These are phyloP conservation scores for Trichopoda pennipes DNA, from an alignment of 2,888 invertebrate species.

Conservation along the genomic window DNA sequence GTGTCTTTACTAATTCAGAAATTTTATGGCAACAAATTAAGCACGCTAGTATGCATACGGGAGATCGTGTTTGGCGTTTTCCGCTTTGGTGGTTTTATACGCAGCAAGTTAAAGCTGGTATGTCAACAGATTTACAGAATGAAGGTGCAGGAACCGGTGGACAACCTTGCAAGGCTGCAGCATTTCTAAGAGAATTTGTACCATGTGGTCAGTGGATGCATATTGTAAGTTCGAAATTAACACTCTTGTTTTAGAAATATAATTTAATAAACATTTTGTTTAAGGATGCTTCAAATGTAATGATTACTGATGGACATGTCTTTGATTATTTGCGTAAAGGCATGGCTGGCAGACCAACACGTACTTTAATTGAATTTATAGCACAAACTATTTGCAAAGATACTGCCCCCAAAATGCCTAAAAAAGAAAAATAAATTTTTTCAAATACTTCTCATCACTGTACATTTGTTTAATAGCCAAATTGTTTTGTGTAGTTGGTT, in stretches of 20 bases:
- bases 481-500: conserved; percentile 54
- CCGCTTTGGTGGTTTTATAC: conserved; percentile 90
- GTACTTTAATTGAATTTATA: conserved; percentile 88
- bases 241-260: neutral
- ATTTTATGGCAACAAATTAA: conserved; percentile 86
- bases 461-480: conserved; percentile 22
- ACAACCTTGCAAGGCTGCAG: conserved; percentile 88
- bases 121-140: conserved; percentile 82
- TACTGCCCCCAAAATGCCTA: conserved; percentile 75
- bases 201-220: conserved; percentile 89
- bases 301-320: conserved; percentile 85
- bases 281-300: conserved; percentile 87
- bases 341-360: conserved; percentile 89
- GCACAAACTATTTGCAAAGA: conserved; percentile 82
- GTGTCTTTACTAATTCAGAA: conserved; percentile 87
- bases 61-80: conserved; percentile 91
- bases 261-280: conserved; percentile 1
- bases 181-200: conserved; percentile 87
- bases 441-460: neutral
- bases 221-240: conserved; percentile 81
- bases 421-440: conserved; percentile 48
- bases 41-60: conserved; percentile 86
- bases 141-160: conserved; percentile 82
- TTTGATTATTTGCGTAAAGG: conserved; percentile 84
- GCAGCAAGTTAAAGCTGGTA: conserved; percentile 82